Base-by-base conservation (phyloP, 2,888 invertebrate species). In the Aleiodes leptofemur region DNA sequence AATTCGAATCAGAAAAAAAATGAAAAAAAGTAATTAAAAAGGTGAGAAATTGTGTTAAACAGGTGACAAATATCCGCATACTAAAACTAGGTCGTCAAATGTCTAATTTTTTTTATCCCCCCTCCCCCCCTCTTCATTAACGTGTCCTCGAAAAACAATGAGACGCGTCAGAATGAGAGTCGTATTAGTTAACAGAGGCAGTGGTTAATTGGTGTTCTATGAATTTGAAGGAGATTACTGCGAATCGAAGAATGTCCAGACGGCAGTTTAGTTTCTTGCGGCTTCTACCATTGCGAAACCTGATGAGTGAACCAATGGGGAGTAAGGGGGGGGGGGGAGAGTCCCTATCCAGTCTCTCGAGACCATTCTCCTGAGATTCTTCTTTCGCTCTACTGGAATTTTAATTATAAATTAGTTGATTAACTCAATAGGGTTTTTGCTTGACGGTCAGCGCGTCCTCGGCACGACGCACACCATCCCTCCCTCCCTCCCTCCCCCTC, bases 391-490 rank as follows among this genome's bases (percentile, higher is more conserved):
- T 83, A 84, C 81, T 85, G 87, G 89, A 89, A 89, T 89, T 88
- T 89, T 89, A 89, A 89, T 89, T 89, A 89, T 89, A 89, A 89
- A 89, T 89, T 89, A 89, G 89, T 88, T 89, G 89, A 89, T 89
- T 89, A 89, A 89, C 89, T 89, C 88, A 89, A 87, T 88, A 89
- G 86, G 83, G 88, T 89, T 89, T 89, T 89, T 89, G 86, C 83
- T 81, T 68, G 55, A 85, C 86, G 84, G 82, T 85, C 84, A 83
- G 81, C 75, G 77, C 76, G 70, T 71, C 70, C 81, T 82, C 81
- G 77, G 79, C 83, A 82, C 81, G 83, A 77, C 82, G 78, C 78
- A 75, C 77, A 78, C 78, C 78, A 75, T 73, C 76, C 72, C 72
- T 43, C 68, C 29, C 43, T 9, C 43, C 9, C 38, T 3, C 38